A percentile compares a stretch with the other conserved stretches of the same genome.
Evolutionary conservation across 2,113 vertebrate species (phyloP).

Genomic region (Heliornis fulica): DNA sequence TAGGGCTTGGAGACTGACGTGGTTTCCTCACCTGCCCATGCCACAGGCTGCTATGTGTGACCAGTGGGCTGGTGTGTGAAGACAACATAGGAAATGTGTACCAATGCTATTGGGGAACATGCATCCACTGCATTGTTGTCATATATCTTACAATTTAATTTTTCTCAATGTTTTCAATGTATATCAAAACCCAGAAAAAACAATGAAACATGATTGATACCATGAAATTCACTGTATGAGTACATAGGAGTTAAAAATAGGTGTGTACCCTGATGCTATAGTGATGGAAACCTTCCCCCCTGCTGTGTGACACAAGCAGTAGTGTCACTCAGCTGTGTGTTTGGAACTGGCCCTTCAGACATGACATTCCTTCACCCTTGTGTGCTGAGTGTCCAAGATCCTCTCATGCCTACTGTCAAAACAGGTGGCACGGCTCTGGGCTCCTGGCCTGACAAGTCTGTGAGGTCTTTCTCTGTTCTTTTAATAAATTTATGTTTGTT

Average conservation of each 20-base stretch:
- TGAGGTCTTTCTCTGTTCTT: background rate
- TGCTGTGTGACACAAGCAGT: background rate
- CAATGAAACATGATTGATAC: background rate
- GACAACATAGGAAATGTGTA: background rate
- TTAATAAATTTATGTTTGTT: background rate
- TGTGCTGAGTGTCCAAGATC: background rate
- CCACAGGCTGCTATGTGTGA: background rate
- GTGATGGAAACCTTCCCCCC: background rate
- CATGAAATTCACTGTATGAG: background rate
- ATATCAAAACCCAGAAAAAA: background rate
- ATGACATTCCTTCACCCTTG: background rate
- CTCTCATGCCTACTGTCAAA: background rate
- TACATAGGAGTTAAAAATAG: background rate
- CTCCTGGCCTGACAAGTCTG: background rate
- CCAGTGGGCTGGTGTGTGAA: background rate
- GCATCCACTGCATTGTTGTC: background rate
- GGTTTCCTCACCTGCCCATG: background rate
- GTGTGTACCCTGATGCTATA: background rate
- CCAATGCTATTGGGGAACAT: background rate
- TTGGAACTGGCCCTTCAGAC: background rate
- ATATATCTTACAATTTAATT: background rate
- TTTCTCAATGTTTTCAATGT: background rate
- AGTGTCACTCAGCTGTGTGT: background rate
- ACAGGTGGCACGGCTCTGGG: background rate
- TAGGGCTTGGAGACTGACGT: background rate